Base-by-base conservation (phyloP, 2,797 vertebrate species). In the Geotrypetes seraphini region DNA sequence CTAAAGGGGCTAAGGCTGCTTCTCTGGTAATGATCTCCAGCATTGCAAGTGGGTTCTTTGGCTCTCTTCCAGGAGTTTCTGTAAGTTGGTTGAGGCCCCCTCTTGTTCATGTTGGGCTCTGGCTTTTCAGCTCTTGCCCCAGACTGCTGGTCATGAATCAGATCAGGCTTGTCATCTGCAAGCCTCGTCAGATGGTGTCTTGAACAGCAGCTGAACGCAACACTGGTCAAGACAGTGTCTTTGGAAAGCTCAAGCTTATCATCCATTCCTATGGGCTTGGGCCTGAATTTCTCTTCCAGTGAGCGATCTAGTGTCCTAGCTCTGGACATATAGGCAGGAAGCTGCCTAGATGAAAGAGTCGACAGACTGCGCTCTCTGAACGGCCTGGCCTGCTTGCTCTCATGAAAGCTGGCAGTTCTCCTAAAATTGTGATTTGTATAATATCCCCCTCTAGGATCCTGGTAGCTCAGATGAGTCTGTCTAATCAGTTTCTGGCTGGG, bases 331-430 rank as follows among this genome's bases (percentile, higher is more conserved):
- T 85, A 87, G 18, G 85, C 69, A 3, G 91, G 85, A 24, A 77
- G 74, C 32, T 90, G 91, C 12, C 87, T 80, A 1, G 87, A 88
- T 11, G 77, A 76, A 12, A 83, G 64, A 0, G 78, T 71, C 24
- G 93, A 94, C 84, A 94, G 78, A 71, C 95, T 97, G 36, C 95
- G 79, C 60, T 99, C 92, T 64, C 95, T 73, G 75, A 87, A 94
- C 2, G 83, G 83, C 41, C 78, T 83, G 40, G 72, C 47, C 23
- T 84, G 83, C 58, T 80, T 92, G 47, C 75, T 61, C 51, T 96
- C 92, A 3, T 90, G 89, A 39, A 97, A 99, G 59, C 96, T 97
- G 23, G 85, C 87, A 0, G 91, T 94, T 54, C 94, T 83, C 36
- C 91, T 75, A 53, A 97, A 97, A 42, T 89, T 79, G 0, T 82